A percentile compares a stretch with the other conserved stretches of the same genome.
Evolutionary conservation across 1,140 invertebrate species (phyloP).

Genomic region (Nomia melanderi): DNA sequence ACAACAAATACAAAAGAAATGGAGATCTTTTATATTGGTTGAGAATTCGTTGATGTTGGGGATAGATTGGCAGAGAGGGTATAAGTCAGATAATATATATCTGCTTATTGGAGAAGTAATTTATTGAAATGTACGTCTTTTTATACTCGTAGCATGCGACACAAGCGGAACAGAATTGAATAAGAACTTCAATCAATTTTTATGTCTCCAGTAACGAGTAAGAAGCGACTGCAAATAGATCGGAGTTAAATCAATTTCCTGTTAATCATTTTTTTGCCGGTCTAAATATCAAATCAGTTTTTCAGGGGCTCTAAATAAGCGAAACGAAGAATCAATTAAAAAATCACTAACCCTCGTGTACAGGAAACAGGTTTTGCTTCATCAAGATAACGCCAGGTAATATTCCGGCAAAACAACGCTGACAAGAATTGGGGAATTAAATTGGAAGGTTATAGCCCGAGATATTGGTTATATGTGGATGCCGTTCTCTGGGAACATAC

Average conservation of each 20-base stretch:
- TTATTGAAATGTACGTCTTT: too few relatives aligned
- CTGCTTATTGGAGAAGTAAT: too few relatives aligned
- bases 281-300: background rate
- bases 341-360: background rate
- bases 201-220: background rate
- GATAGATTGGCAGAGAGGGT: too few relatives aligned
- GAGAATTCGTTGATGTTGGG: too few relatives aligned
- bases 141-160: background rate
- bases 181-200: background rate
- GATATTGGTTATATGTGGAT: background rate
- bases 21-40: too few relatives aligned
- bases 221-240: background rate
- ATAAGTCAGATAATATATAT: too few relatives aligned
- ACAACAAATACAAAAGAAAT: too few relatives aligned
- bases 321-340: constrained; percentile 4
- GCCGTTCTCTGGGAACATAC: background rate
- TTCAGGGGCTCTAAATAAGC: background rate
- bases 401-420: background rate
- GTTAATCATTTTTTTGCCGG: background rate
- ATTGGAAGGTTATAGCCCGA: background rate
- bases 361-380: constrained; percentile 1
- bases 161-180: background rate
- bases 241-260: background rate
- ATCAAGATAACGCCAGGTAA: background rate
- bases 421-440: constrained; percentile 12